Evolutionary conservation across 2,797 vertebrate genomes (phyloP).

Genomic region (Fundulus diaphanus): DNA sequence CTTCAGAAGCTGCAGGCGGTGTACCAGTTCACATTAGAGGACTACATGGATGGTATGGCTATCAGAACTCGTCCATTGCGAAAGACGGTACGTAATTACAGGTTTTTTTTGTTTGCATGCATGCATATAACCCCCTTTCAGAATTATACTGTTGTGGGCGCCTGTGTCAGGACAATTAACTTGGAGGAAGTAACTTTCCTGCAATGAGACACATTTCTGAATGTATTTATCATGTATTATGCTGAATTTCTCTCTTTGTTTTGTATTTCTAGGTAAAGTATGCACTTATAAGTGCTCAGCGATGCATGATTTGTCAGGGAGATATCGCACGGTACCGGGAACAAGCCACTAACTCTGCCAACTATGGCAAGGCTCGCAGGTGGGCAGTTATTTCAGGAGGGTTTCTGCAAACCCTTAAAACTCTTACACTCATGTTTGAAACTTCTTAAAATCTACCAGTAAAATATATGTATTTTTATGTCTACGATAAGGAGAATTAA

Average conservation of each 20-base stretch:
- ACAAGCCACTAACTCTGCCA: conserved; percentile 92
- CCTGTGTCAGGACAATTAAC: not conserved
- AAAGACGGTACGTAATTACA: conserved; percentile 85
- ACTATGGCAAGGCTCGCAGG: conserved; percentile 99
- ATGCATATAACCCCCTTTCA: not conserved
- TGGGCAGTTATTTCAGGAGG: conserved; percentile 53
- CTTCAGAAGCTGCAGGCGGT: conserved; percentile 94
- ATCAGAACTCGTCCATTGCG: conserved; percentile 92
- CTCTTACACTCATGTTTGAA: too few species aligned
- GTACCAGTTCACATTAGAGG: conserved; percentile 94
- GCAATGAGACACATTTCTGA: not conserved
- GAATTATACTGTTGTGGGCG: not conserved
- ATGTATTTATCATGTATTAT: not conserved
- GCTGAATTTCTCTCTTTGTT: not conserved
- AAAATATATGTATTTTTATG: not conserved
- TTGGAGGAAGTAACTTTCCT: not conserved
- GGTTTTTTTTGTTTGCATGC: conserved; percentile 3
- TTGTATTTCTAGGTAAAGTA: conserved; percentile 90
- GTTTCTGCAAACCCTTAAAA: not conserved
- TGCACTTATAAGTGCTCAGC: conserved; percentile 95
- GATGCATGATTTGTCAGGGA: conserved; percentile 97
- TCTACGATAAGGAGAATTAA: not conserved
- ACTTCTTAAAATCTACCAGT: not conserved
- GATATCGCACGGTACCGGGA: conserved; percentile 97
- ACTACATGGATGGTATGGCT: conserved; percentile 97